These are phyloP conservation scores for Speoplatyrhinus poulsoni DNA, from an alignment of 2,113 vertebrate species.

Conservation along the genomic window DNA sequence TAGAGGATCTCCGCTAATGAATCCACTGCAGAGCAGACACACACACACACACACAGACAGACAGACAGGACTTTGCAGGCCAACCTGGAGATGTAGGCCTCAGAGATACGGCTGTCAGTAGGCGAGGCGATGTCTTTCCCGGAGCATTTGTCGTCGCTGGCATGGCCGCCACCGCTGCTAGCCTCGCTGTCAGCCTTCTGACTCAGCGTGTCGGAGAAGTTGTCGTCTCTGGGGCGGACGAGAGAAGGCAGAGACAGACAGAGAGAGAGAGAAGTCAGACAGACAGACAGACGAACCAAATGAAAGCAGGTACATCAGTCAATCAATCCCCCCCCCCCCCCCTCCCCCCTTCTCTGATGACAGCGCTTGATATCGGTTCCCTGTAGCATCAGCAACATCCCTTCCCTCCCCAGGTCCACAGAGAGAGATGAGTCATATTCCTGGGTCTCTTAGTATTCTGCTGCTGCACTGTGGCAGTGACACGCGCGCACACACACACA, in stretches of 20 bases:
- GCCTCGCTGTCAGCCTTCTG: conserved; percentile 97
- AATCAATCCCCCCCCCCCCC: background rate
- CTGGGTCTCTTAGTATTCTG: conserved; percentile 33
- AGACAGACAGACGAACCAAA: background rate
- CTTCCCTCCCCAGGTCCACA: background rate
- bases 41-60: background rate
- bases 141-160: conserved; percentile 90
- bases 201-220: conserved; percentile 95
- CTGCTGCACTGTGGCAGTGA: conserved; percentile 20
- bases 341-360: conserved; percentile 16
- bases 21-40: background rate
- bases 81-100: conserved; percentile 86
- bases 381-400: conserved; percentile 48
- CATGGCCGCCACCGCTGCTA: conserved; percentile 92
- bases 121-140: conserved; percentile 90
- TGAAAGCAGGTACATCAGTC: conserved; percentile 39
- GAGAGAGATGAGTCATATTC: conserved; percentile 52
- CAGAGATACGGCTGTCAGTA: conserved; percentile 85
- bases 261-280: conserved; percentile 3
- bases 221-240: conserved; percentile 86
- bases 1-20: background rate
- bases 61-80: conserved; percentile 4
- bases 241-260: conserved; percentile 34
- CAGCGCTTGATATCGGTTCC: conserved; percentile 44
- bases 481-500: background rate